A percentile compares a stretch with the other conserved stretches of the same genome.
Evolutionary conservation across 2,113 vertebrate species (phyloP).

Genomic region (Grus americana): DNA sequence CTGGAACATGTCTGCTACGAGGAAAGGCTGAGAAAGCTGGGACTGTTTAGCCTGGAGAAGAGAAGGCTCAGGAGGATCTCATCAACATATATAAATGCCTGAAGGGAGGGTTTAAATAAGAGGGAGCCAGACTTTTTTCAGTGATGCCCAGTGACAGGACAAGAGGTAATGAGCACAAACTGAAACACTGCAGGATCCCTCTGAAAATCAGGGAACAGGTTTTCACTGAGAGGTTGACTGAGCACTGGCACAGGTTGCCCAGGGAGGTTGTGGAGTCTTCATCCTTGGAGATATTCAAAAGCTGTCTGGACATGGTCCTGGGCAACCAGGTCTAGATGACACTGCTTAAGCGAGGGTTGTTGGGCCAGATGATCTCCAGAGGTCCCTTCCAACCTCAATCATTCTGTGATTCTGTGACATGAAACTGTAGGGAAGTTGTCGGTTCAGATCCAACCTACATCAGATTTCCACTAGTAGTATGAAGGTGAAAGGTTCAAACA

Average conservation of each 20-base stretch:
- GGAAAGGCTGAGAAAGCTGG: neutral
- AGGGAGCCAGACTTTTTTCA: neutral
- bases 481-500: neutral
- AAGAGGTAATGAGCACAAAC: neutral
- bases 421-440: neutral
- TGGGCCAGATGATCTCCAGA: neutral
- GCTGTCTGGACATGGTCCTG: too few relatives aligned
- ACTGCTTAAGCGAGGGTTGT: neutral
- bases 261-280: too few relatives aligned
- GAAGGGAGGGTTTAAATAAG: neutral
- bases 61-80: neutral
- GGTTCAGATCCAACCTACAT: neutral
- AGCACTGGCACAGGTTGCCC: too few relatives aligned
- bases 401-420: neutral
- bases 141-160: neutral
- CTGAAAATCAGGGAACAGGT: neutral
- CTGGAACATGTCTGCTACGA: neutral
- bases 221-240: neutral
- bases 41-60: neutral
- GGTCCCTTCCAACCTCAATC: neutral
- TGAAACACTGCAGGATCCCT: neutral
- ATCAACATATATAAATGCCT: neutral
- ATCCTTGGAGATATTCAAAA: too few relatives aligned
- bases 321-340: neutral
- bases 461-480: neutral